Percentiles rank a stretch among this genome's conserved stretches.
Conservation (phyloP, 1,140 invertebrate genomes). For the Drosophila arawakana region DNA sequence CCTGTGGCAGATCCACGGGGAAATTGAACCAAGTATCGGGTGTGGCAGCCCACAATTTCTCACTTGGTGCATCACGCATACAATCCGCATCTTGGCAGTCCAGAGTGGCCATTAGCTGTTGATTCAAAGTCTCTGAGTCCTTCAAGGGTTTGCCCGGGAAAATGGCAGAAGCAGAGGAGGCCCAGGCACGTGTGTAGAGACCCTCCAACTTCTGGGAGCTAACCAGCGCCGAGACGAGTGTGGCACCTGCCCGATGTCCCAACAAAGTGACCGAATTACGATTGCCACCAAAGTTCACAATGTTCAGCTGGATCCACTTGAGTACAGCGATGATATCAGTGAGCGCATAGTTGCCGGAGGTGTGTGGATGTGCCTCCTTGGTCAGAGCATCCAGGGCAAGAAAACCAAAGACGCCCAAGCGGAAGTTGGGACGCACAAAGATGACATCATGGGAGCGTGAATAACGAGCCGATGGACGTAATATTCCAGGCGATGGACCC, state of each 20-base stretch:
- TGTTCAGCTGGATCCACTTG: slow-evolving; percentile 92
- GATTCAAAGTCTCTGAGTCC: slow-evolving; percentile 87
- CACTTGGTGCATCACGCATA: slow-evolving; percentile 86
- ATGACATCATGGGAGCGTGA: slow-evolving; percentile 91
- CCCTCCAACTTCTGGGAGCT: slow-evolving; percentile 86
- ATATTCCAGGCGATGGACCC: slow-evolving; percentile 89
- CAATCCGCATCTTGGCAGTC: slow-evolving; percentile 86
- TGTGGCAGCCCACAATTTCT: slow-evolving; percentile 88
- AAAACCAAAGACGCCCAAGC: slow-evolving; percentile 92
- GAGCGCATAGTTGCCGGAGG: slow-evolving; percentile 94
- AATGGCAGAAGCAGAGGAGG: slow-evolving; percentile 89
- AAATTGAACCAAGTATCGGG: slow-evolving; percentile 89
- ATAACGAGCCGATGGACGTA: slow-evolving; percentile 88
- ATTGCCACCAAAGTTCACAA: slow-evolving; percentile 93
- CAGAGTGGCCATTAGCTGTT: slow-evolving; percentile 86
- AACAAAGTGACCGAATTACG: slow-evolving; percentile 90
- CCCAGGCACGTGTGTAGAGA: slow-evolving; percentile 89
- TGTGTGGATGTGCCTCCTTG: slow-evolving; percentile 88
- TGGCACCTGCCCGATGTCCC: slow-evolving; percentile 92
- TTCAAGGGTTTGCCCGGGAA: slow-evolving; percentile 87
- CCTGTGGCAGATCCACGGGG: slow-evolving; percentile 87
- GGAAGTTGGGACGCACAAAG: slow-evolving; percentile 93
- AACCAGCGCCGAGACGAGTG: slow-evolving; percentile 89
- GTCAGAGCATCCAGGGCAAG: slow-evolving; percentile 89
- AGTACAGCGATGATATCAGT: slow-evolving; percentile 92